Conservation (phyloP, 2,113 vertebrate species). For the Dipodomys ordii region DNA sequence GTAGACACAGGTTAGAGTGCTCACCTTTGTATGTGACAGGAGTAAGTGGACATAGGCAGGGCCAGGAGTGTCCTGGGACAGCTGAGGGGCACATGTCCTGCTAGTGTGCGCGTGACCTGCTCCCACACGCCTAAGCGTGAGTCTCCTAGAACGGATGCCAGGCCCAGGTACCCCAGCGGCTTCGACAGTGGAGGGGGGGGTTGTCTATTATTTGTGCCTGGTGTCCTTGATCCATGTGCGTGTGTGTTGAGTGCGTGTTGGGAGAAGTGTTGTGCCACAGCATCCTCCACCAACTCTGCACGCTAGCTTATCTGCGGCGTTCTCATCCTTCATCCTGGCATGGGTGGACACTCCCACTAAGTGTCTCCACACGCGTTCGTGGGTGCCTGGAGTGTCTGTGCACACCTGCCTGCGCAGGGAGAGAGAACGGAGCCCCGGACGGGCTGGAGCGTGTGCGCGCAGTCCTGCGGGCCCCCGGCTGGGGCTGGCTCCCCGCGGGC, state of each 20-base stretch:
- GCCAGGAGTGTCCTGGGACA: conserved; percentile 3
- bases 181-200: not conserved
- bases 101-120: not conserved
- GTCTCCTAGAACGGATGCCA: not conserved
- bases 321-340: not conserved
- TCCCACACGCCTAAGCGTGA: not conserved
- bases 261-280: not conserved
- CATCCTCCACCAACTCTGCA: not conserved
- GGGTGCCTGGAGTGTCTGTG: not conserved
- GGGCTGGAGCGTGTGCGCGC: not conserved
- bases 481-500: not conserved
- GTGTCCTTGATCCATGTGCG: not conserved
- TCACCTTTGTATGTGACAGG: not conserved
- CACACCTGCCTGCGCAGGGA: conserved; percentile 7
- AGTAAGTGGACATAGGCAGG: not conserved
- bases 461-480: not conserved
- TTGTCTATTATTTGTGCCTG: not conserved
- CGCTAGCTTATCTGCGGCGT: too few relatives aligned
- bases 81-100: not conserved
- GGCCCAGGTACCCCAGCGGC: not conserved
- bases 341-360: not conserved
- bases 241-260: not conserved
- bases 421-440: not conserved
- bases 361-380: not conserved
- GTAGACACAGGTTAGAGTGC: not conserved